Percentiles rank a stretch among this genome's conserved stretches.
These are phyloP conservation scores for Anthoptus insignis DNA, from an alignment of 2,888 invertebrate species.

Conservation along the genomic window DNA sequence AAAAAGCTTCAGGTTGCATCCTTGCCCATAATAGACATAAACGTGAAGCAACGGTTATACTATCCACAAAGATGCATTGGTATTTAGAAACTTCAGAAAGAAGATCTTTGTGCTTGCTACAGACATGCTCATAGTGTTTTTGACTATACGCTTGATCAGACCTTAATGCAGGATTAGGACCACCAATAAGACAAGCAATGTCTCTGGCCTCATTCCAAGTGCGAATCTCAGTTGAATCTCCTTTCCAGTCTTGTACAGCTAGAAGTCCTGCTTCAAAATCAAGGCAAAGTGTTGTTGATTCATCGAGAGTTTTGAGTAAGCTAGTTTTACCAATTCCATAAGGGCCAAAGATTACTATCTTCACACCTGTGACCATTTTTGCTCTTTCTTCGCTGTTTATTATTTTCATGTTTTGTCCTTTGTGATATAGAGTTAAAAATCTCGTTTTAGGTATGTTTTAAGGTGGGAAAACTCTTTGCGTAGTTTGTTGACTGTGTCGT, in stretches of 20 bases:
- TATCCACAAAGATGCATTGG: conserved; percentile 5
- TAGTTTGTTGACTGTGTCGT: no score
- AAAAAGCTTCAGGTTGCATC: conserved; percentile 14
- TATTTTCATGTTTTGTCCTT: background rate
- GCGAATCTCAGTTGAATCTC: background rate
- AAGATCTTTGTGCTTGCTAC: background rate
- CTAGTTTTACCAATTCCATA: conserved; percentile 8
- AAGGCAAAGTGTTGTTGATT: conserved; percentile 16
- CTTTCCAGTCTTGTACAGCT: conserved; percentile 10
- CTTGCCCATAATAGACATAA: conserved; percentile 7
- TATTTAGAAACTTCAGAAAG: conserved; percentile 1
- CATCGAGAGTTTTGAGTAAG: background rate
- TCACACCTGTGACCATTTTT: background rate
- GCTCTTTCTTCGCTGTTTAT: background rate
- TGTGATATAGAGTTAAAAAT: no score
- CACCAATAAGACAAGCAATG: conserved; percentile 9
- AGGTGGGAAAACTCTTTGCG: no score
- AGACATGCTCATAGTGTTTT: conserved; percentile 11
- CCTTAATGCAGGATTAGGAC: conserved; percentile 7
- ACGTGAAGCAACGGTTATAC: conserved; percentile 6
- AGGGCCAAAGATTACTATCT: conserved; percentile 10
- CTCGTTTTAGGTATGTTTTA: no score
- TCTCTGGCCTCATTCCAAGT: conserved; percentile 12
- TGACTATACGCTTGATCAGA: conserved; percentile 9
- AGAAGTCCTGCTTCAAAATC: conserved; percentile 11